Evolutionary conservation across 92 coral and sea anemone genomes (phyloP).

Genomic region (Scolanthus callimorphus): DNA sequence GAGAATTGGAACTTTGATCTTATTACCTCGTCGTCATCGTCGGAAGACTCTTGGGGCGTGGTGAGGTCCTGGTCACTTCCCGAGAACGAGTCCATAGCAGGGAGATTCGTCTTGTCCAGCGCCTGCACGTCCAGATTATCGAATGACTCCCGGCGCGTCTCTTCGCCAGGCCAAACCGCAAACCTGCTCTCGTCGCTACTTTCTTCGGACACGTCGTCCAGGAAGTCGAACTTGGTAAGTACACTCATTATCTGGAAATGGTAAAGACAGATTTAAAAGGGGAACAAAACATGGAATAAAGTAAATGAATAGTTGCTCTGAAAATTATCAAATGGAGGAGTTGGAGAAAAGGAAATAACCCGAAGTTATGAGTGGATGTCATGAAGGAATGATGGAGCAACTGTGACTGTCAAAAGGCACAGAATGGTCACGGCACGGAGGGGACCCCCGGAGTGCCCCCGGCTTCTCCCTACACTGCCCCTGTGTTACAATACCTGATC

Average conservation of each 20-base stretch:
- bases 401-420: no score
- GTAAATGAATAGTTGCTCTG: no score
- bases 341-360: no score
- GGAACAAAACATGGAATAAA: no score
- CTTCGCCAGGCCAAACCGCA: constrained; percentile 84
- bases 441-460: no score
- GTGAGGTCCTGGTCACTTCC: constrained; percentile 96
- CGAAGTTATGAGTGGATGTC: no score
- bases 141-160: constrained; percentile 66
- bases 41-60: constrained; percentile 94
- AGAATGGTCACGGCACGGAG: no score
- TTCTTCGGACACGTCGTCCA: constrained; percentile 84
- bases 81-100: constrained; percentile 76
- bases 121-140: constrained; percentile 77
- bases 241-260: constrained; percentile 74
- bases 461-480: no score
- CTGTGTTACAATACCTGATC: constrained; percentile 43
- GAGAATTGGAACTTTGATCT: no score
- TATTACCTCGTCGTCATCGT: constrained; percentile 99
- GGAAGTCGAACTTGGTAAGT: constrained; percentile 91
- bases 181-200: constrained; percentile 81
- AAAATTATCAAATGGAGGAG: no score
- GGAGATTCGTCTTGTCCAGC: constrained; percentile 52
- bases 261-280: no score
- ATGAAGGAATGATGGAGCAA: no score